Conservation (phyloP, 2,797 vertebrate genomes). For the Silurus lanzhouensis region DNA sequence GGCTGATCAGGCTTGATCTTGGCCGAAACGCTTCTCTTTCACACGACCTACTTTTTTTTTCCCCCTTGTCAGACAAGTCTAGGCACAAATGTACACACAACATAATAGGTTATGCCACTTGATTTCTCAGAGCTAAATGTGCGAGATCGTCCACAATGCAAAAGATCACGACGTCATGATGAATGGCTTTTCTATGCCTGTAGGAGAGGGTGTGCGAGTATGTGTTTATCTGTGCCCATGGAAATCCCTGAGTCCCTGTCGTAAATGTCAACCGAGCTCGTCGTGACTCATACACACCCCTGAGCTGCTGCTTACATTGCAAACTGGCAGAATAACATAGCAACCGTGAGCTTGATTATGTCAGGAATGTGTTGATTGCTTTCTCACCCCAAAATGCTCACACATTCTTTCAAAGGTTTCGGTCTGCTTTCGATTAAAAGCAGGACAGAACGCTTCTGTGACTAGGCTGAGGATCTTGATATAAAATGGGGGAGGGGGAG, state of each 20-base stretch:
- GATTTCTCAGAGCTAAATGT: conserved; percentile 1
- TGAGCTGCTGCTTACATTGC: neutral
- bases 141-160: neutral
- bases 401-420: neutral
- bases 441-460: neutral
- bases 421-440: conserved; percentile 16
- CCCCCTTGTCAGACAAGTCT: neutral
- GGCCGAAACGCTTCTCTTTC: neutral
- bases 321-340: conserved; percentile 14
- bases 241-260: conserved; percentile 14
- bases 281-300: conserved; percentile 26
- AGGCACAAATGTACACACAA: conserved; percentile 10
- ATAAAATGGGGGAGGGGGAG: neutral
- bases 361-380: conserved; percentile 7
- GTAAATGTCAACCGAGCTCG: conserved; percentile 20
- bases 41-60: neutral
- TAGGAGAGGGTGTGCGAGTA: neutral
- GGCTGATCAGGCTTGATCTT: neutral
- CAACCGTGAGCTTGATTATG: neutral
- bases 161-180: neutral
- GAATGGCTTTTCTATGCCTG: neutral
- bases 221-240: conserved; percentile 43
- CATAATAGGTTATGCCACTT: neutral
- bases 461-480: neutral
- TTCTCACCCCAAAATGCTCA: neutral